Conservation (phyloP, 2,797 vertebrate species). For the Phataginus tricuspis region DNA sequence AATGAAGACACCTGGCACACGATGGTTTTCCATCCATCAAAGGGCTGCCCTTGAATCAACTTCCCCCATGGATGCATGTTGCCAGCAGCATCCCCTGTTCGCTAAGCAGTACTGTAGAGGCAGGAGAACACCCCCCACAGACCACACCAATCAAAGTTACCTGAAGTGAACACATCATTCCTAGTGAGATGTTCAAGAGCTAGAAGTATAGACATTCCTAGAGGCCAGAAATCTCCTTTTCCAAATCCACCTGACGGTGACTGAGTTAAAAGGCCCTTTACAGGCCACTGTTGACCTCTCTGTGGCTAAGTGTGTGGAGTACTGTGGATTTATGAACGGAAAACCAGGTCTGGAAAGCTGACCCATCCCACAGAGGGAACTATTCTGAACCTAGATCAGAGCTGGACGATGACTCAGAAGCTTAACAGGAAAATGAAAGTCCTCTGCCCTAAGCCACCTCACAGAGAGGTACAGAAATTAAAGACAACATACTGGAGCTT, state of each 20-base stretch:
- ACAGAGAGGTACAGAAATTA: conserved; percentile 14
- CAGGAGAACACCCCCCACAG: neutral
- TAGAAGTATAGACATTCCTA: neutral
- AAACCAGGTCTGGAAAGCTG: neutral
- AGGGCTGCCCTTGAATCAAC: neutral
- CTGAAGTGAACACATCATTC: neutral
- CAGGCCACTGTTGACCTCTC: neutral
- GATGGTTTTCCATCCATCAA: neutral
- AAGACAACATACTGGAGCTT: neutral
- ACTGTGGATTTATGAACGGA: neutral
- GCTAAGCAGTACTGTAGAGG: neutral
- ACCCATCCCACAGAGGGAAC: neutral
- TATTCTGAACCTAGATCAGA: neutral
- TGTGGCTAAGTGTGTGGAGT: neutral
- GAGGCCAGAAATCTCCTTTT: neutral
- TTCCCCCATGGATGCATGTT: no score
- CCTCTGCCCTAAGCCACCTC: neutral
- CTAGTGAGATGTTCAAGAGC: neutral
- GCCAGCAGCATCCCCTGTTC: no score
- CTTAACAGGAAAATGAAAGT: conserved; percentile 18
- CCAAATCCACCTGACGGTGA: neutral
- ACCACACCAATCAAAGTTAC: neutral
- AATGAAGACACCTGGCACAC: neutral
- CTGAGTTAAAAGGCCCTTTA: neutral
- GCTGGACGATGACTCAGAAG: neutral